phyloP scores from a whole-genome alignment of 2,888 invertebrate genomes.

The Tinea semifulvella region DNA sequence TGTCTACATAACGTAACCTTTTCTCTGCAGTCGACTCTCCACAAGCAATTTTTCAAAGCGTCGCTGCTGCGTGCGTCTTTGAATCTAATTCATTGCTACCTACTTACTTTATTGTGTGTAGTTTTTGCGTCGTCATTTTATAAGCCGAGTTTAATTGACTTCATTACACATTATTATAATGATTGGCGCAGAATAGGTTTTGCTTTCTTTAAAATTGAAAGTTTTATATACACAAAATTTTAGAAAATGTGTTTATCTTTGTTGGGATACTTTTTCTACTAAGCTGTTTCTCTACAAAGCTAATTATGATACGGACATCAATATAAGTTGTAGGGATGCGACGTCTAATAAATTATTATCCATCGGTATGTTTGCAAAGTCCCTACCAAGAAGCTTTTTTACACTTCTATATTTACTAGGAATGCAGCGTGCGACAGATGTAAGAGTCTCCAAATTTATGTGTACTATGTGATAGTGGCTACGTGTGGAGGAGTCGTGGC shows the following conservation, averaged over 20 bases:
- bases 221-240: background rate
- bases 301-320: too few species aligned
- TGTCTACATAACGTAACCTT: constrained; percentile 10
- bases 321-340: too few species aligned
- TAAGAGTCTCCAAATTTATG: too few species aligned
- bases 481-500: too few species aligned
- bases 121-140: constrained; percentile 12
- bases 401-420: too few species aligned
- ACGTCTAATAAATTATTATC: too few species aligned
- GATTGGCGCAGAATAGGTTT: background rate
- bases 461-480: too few species aligned
- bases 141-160: constrained; percentile 13
- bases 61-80: constrained; percentile 7
- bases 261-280: too few species aligned
- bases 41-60: constrained; percentile 2
- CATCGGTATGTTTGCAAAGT: too few species aligned
- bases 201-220: constrained; percentile 8
- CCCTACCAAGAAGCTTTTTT: too few species aligned
- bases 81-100: constrained; percentile 6
- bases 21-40: constrained; percentile 7
- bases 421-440: too few species aligned
- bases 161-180: constrained; percentile 14
- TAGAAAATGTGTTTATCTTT: background rate
- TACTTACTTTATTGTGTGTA: background rate
- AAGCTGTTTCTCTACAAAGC: too few species aligned